Percentiles rank a stretch among this genome's conserved stretches.
phyloP scores from a whole-genome alignment of 2,888 invertebrate genomes.

The Campoplex capitator region DNA sequence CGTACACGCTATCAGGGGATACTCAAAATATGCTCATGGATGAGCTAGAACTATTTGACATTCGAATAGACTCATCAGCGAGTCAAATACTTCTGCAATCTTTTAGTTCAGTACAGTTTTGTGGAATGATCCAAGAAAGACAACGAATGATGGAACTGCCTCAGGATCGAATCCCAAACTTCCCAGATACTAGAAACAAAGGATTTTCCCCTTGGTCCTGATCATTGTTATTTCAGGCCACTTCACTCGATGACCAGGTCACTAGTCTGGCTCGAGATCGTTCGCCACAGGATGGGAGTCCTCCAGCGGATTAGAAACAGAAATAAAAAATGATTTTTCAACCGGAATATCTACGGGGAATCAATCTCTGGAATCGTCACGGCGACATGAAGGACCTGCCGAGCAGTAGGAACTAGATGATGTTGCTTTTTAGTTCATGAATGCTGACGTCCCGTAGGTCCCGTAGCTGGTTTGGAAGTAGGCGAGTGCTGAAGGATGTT shows the following conservation, averaged over 20 bases:
- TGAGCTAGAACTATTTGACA: background rate
- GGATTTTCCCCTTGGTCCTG: background rate
- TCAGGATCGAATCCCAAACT: no score
- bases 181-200: no score
- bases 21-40: background rate
- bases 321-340: background rate
- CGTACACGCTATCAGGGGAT: background rate
- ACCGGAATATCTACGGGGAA: background rate
- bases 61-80: background rate
- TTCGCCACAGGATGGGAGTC: background rate
- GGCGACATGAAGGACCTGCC: background rate
- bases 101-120: background rate
- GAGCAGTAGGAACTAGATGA: background rate
- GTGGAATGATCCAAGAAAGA: background rate
- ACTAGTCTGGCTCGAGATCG: no score
- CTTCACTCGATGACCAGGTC: no score
- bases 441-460: background rate
- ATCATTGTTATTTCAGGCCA: background rate
- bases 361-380: background rate
- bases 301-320: background rate
- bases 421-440: background rate
- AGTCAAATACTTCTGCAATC: background rate
- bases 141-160: no score
- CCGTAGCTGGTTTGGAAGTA: background rate
- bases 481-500: constrained; percentile 10